Conservation (phyloP, 2,888 invertebrate genomes). For the Palloptera scutellata region DNA sequence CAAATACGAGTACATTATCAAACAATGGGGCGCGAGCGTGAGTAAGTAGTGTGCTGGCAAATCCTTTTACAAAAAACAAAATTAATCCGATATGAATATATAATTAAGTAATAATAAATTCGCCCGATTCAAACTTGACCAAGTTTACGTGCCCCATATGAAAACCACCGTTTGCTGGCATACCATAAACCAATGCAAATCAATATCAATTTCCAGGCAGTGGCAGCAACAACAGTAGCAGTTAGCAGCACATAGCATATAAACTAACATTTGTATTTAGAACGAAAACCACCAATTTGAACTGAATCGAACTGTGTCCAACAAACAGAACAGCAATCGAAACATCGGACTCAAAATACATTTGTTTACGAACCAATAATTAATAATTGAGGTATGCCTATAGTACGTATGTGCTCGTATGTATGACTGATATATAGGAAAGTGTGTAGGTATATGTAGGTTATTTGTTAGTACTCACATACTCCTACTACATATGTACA, state of each 20-base stretch:
- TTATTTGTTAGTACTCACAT: too few relatives aligned
- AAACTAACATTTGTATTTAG: constrained; percentile 10
- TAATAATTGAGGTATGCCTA: too few relatives aligned
- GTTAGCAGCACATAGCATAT: background rate
- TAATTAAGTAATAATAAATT: constrained; percentile 37
- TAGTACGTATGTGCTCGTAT: too few relatives aligned
- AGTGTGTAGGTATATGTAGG: too few relatives aligned
- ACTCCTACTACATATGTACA: too few relatives aligned
- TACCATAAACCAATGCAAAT: constrained; percentile 13
- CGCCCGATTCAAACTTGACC: constrained; percentile 34
- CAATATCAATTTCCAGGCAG: background rate
- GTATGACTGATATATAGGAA: too few relatives aligned
- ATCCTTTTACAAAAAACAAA: constrained; percentile 18
- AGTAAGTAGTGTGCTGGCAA: background rate
- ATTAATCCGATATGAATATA: constrained; percentile 41
- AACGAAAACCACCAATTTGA: constrained; percentile 12
- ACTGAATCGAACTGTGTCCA: background rate
- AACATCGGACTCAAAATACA: background rate
- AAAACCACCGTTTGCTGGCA: constrained; percentile 6
- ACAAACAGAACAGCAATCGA: background rate
- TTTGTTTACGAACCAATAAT: too few relatives aligned
- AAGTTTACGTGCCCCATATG: constrained; percentile 34
- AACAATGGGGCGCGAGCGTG: background rate
- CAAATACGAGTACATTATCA: background rate
- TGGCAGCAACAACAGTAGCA: background rate